These are phyloP conservation scores for Apodemus speciosus DNA, from an alignment of 2,113 vertebrate genomes.

Conservation along the genomic window DNA sequence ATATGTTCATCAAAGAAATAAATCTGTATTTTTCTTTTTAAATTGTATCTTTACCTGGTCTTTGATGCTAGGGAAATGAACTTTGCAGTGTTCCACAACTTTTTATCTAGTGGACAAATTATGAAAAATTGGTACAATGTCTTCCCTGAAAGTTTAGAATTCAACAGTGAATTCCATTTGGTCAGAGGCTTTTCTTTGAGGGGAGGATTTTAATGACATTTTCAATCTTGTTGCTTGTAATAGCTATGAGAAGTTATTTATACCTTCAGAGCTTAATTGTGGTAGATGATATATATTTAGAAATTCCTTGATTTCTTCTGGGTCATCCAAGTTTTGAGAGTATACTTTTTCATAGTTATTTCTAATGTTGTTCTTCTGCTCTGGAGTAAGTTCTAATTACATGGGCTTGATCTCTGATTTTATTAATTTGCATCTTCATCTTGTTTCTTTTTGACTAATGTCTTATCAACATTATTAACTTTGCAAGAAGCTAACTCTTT, in stretches of 20 bases:
- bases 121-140: neutral
- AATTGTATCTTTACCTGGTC: neutral
- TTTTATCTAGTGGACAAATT: neutral
- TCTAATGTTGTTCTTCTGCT: no score
- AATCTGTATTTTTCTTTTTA: neutral
- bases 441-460: neutral
- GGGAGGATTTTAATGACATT: neutral
- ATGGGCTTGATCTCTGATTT: neutral
- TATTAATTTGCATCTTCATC: neutral
- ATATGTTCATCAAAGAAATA: neutral
- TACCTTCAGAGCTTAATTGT: neutral
- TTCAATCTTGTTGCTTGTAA: neutral
- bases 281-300: neutral
- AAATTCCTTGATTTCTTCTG: neutral
- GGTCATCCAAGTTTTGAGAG: neutral
- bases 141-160: neutral
- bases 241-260: neutral
- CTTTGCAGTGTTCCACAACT: neutral
- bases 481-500: neutral
- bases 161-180: neutral
- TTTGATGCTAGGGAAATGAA: neutral
- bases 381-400: neutral
- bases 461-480: neutral
- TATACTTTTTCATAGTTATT: neutral
- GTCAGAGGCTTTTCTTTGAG: neutral